phyloP scores from a whole-genome alignment of 2,113 vertebrate species.

The Garra rufa region DNA sequence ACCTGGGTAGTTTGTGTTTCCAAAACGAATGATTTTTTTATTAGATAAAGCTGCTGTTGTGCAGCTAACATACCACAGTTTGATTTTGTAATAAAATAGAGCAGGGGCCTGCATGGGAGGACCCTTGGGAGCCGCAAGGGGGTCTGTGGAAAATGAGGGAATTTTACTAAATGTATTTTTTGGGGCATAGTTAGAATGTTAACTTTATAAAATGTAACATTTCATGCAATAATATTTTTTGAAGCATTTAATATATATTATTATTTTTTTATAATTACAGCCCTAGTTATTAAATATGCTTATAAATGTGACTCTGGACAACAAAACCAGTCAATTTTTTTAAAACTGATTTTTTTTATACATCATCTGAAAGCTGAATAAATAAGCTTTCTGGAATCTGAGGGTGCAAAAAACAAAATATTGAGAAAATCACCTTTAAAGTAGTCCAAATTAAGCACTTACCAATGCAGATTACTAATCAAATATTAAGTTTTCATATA shows the following conservation, averaged over 20 bases:
- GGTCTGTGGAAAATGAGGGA: neutral
- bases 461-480: too few relatives aligned
- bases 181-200: neutral
- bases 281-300: neutral
- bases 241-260: neutral
- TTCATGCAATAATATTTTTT: neutral
- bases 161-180: neutral
- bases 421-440: too few relatives aligned
- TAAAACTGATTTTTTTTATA: too few relatives aligned
- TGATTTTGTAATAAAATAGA: neutral
- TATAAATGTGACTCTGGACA: too few relatives aligned
- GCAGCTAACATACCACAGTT: constrained; percentile 5
- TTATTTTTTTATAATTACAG: neutral
- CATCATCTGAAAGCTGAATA: too few relatives aligned
- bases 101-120: neutral
- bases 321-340: too few relatives aligned
- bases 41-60: constrained; percentile 15
- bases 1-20: constrained; percentile 20
- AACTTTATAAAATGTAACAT: neutral
- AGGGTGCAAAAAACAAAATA: too few relatives aligned
- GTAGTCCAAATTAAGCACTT: too few relatives aligned
- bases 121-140: neutral
- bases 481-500: too few relatives aligned
- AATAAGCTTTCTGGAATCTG: too few relatives aligned
- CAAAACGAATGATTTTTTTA: neutral